These are phyloP conservation scores for Panonychus citri DNA, from an alignment of 1,140 invertebrate species.

Conservation along the genomic window DNA sequence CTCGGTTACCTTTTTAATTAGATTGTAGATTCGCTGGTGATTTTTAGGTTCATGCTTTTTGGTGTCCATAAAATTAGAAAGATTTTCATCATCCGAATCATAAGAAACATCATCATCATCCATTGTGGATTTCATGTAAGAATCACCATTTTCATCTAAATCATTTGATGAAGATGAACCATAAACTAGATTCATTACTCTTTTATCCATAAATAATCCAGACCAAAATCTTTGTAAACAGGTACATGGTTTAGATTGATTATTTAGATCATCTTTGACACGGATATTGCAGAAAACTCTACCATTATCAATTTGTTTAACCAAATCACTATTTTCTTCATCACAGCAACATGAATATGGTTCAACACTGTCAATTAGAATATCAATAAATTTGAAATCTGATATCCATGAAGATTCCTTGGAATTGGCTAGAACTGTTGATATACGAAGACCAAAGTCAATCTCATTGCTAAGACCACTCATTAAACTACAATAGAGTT, in stretches of 20 bases:
- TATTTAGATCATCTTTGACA: too few species aligned
- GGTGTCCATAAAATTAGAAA: background rate
- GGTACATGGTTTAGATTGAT: background rate
- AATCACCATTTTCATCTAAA: too few species aligned
- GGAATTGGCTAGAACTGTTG: conserved; percentile 60
- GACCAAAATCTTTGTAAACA: background rate
- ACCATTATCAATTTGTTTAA: background rate
- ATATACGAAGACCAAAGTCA: conserved; percentile 92
- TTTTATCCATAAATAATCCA: background rate
- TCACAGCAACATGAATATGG: conserved; percentile 9
- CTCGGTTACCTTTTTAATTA: conserved; percentile 1
- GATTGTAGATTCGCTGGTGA: conserved; percentile 1
- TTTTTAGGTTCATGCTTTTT: background rate
- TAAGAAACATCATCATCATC: too few species aligned
- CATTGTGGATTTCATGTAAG: too few species aligned
- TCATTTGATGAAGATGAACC: too few species aligned
- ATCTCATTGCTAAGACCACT: conserved; percentile 94
- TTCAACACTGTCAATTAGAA: conserved; percentile 7
- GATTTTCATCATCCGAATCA: background rate
- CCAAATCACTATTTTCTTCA: background rate
- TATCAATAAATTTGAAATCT: conserved; percentile 11
- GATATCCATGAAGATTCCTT: conserved; percentile 3
- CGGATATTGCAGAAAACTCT: too few species aligned
- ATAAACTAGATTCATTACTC: conserved; percentile 4
- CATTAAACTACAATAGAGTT: conserved; percentile 61